Evolutionary conservation across 2,797 vertebrate species (phyloP).

Genomic region (Halcyon chelicuti): DNA sequence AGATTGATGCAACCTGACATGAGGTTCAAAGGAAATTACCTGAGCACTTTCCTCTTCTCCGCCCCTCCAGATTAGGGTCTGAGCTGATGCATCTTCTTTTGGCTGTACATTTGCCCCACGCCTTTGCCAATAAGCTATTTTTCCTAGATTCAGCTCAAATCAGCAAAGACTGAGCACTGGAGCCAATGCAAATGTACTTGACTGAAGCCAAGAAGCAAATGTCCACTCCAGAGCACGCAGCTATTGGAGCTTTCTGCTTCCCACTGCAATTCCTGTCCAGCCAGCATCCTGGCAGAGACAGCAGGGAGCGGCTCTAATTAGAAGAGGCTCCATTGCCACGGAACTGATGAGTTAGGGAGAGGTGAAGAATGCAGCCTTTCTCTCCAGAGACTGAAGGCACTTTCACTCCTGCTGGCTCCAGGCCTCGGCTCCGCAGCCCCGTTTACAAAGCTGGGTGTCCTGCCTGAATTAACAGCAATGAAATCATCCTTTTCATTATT

Average conservation of each 20-base stretch:
- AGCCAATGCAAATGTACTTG: background rate
- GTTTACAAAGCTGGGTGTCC: background rate
- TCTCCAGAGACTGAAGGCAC: slow-evolving; percentile 42
- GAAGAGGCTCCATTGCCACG: background rate
- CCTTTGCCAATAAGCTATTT: background rate
- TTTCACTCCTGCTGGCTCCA: slow-evolving; percentile 54
- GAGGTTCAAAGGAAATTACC: background rate
- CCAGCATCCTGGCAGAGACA: slow-evolving; percentile 12
- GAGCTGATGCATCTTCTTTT: background rate
- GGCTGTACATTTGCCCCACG: background rate
- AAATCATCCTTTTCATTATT: slow-evolving; percentile 26
- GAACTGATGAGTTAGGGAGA: slow-evolving; percentile 9
- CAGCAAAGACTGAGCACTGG: background rate
- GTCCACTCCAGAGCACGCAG: background rate
- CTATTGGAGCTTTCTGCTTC: background rate
- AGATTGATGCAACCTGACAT: background rate
- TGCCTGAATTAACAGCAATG: slow-evolving; percentile 11
- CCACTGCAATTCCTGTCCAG: slow-evolving; percentile 1
- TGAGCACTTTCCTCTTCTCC: background rate
- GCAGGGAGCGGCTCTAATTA: background rate
- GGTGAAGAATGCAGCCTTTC: slow-evolving; percentile 60
- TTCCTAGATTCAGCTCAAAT: background rate
- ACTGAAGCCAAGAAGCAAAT: background rate
- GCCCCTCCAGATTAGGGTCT: background rate
- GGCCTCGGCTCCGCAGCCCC: slow-evolving; percentile 12